Evolutionary conservation across 1,140 invertebrate genomes (phyloP).

Genomic region (Leptonema lineaticorne): DNA sequence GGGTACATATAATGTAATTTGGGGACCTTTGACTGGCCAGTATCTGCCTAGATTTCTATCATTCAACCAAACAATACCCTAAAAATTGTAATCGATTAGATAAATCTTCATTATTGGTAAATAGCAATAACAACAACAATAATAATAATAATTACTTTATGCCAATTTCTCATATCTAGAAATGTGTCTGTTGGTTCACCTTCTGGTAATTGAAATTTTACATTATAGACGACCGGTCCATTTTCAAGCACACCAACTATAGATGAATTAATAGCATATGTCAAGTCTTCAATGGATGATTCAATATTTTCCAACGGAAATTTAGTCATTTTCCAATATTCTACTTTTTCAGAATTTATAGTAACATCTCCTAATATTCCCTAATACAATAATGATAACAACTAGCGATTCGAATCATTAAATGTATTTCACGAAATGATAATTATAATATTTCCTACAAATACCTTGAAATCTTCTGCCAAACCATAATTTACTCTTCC

Average conservation of each 20-base stretch:
- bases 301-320: conserved; percentile 47
- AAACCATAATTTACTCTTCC: conserved; percentile 70
- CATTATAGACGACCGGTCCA: conserved; percentile 47
- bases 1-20: conserved; percentile 75
- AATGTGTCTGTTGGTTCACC: conserved; percentile 61
- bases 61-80: conserved; percentile 73
- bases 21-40: conserved; percentile 74
- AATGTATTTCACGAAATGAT: too few species aligned
- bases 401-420: too few species aligned
- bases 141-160: conserved; percentile 55
- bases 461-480: conserved; percentile 72
- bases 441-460: too few species aligned
- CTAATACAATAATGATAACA: conserved; percentile 42
- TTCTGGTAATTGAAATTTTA: conserved; percentile 44
- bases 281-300: not conserved
- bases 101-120: not conserved
- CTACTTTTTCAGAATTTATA: conserved; percentile 37
- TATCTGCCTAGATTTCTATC: conserved; percentile 74
- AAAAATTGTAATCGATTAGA: conserved; percentile 40
- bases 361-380: conserved; percentile 46
- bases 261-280: not conserved
- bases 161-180: conserved; percentile 65
- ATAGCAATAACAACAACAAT: conserved; percentile 3
- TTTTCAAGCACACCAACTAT: conserved; percentile 12
- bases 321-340: conserved; percentile 46